Base-by-base conservation (phyloP, 2,113 vertebrate genomes). In the Castor canadensis region DNA sequence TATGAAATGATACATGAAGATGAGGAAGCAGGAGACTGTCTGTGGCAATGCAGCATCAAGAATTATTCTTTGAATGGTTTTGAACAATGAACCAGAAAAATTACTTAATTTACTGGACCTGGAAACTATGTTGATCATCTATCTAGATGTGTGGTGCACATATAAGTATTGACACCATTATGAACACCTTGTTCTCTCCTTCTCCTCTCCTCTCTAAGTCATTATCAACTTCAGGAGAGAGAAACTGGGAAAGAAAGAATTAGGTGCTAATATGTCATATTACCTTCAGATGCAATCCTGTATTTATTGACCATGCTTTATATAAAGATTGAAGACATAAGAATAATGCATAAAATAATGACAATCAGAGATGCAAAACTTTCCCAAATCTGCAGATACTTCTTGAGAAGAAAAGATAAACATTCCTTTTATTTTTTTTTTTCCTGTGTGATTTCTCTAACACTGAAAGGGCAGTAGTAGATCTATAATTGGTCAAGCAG, bases 81-180 rank as follows among this genome's bases (percentile, higher is more conserved):
- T 92, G 73, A 95, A 82, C 38, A 66, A 49, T 76, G 38, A 87
- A 93, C 22, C 64, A 88, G 79, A 88, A 96, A 96, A 90, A 13
- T 10, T 56, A 84, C 17, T 91, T 88, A 71, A 89, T 93, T 94
- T 95, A 81, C 93, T 88, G 77, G 67, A 43, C 52, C 49, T 82
- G 75, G 69, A 96, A 92, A 91, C 92, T n/a, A 22, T 85, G 32
- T 66, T 96, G 67, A 19, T 89, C 45, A 85, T 85, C 49, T 90
- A 3, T 47, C 22, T 89, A 64, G 79, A 91, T 43, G 5, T 66
- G 49, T 8, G 11, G 81, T 89, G 15, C 2, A n/a, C 43, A n/a
- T 56, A 45, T 56, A 79, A 82, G 58, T 89, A 77, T 66, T 38
- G 26, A 54, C 30, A 32, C 9, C 75, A 19, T 89, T 89, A 60